Base-by-base conservation (phyloP, 2,113 vertebrate genomes). In the Corythornis vintsioides region DNA sequence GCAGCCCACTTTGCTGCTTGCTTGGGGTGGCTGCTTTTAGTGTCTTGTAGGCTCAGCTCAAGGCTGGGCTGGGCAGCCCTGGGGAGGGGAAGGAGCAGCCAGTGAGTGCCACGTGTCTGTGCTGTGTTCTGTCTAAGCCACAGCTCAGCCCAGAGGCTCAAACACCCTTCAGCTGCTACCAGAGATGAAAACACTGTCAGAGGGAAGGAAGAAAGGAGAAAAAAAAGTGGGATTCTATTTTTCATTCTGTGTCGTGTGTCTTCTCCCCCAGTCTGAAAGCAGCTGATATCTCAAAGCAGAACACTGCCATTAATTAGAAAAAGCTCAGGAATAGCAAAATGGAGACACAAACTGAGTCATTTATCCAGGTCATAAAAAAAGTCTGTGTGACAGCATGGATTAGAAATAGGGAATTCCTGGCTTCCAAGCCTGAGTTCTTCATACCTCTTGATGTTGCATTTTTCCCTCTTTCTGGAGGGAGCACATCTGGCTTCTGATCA, bases 391-490 rank as follows among this genome's bases (percentile, higher is more conserved):
- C 69, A 92, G 69, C 45, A 56, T 64, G 72, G 72, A 28, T 91
- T 93, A 78, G 83, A 92, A 91, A 33, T 13, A 60, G 79, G 73
- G 80, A 75, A 85, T 79, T 93, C 83, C 85, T 92, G 93, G 76
- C 89, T 91, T 74, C 47, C 47, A 79, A 18, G 69, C 60, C 48
- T 24, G 28, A 53, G 59, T 64, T 88, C 79, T 64, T 88, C 79
- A 6, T 74, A 86, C 72, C 73, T 92, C 43, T 61, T 74, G 70
- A 48, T 92, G 88, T 63, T 86, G 72, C 88, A 60, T 95, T 94
- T 93, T 86, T 74, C 56, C 67, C 59, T 78, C n/a, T 22, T 92
- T 76, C 76, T 95, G 72, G 78, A 94, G 45, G 43, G 74, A 63
- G 33, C 26, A n/a, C 63, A 33, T 84, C 78, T 92, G 81, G 70